Conservation (phyloP, 2,113 vertebrate genomes). For the Mustelus asterias region DNA sequence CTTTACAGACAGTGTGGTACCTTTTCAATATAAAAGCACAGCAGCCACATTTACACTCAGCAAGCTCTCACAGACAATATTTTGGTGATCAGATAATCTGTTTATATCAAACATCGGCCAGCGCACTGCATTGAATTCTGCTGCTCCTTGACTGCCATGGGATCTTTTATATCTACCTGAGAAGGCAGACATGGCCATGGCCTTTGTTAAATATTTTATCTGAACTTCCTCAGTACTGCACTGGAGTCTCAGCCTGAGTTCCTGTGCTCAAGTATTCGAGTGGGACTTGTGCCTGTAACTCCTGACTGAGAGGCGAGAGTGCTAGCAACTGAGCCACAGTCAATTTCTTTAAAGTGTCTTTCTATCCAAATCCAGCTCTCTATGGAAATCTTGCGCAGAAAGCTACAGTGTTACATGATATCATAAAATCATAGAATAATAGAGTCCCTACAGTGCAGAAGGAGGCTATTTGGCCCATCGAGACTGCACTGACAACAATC, state of each 20-base stretch:
- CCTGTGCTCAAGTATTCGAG: neutral
- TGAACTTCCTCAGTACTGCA: neutral
- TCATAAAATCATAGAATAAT: too few species aligned
- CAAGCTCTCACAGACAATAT: neutral
- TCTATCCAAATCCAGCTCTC: neutral
- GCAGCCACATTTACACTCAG: neutral
- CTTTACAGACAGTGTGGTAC: neutral
- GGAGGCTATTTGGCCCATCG: too few species aligned
- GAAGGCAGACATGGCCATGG: neutral
- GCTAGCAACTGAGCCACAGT: neutral
- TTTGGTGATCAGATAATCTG: neutral
- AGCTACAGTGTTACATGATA: neutral
- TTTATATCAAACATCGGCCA: neutral
- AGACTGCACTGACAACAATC: too few species aligned
- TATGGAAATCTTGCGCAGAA: neutral
- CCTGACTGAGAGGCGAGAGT: neutral
- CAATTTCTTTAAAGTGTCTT: neutral
- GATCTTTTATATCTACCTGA: neutral
- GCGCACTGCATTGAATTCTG: neutral
- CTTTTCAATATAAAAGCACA: neutral
- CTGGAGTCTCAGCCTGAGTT: neutral
- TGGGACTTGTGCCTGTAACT: neutral
- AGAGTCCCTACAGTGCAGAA: too few species aligned
- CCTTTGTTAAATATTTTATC: neutral
- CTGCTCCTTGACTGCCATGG: neutral